Conservation (phyloP, 2,113 vertebrate genomes). For the Gavia stellata region DNA sequence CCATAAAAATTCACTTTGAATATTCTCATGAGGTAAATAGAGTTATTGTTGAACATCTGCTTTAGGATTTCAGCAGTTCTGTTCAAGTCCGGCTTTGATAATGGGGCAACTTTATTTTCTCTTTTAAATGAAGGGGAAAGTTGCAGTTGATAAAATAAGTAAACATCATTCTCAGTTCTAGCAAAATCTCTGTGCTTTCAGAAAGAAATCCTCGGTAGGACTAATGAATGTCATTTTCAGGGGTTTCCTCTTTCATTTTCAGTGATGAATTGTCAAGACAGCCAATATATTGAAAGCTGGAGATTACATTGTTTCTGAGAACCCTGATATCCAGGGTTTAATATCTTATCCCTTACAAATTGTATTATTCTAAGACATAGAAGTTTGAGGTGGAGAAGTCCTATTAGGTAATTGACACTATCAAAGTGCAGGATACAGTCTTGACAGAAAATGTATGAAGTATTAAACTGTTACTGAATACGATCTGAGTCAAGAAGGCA, state of each 20-base stretch:
- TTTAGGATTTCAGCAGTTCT: neutral
- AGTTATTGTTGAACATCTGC: neutral
- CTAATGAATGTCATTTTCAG: neutral
- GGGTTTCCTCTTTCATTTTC: conserved; percentile 9
- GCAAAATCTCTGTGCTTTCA: neutral
- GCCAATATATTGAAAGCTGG: neutral
- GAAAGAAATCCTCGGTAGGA: neutral
- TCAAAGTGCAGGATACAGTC: neutral
- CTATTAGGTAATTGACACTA: neutral
- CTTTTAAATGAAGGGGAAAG: neutral
- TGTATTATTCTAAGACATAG: neutral
- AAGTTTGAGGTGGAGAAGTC: neutral
- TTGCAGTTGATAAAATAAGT: neutral
- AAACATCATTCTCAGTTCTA: neutral
- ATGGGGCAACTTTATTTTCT: neutral
- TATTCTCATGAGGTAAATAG: neutral
- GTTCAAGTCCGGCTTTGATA: neutral
- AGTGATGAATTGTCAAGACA: neutral
- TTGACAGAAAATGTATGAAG: neutral
- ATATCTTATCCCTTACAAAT: neutral
- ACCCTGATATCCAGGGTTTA: neutral
- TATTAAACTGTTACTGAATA: neutral
- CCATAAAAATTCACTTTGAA: neutral
- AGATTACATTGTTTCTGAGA: conserved; percentile 15
- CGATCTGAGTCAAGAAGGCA: neutral